phyloP scores from a whole-genome alignment of 2,797 vertebrate genomes.

The Enteromius treurensis region DNA sequence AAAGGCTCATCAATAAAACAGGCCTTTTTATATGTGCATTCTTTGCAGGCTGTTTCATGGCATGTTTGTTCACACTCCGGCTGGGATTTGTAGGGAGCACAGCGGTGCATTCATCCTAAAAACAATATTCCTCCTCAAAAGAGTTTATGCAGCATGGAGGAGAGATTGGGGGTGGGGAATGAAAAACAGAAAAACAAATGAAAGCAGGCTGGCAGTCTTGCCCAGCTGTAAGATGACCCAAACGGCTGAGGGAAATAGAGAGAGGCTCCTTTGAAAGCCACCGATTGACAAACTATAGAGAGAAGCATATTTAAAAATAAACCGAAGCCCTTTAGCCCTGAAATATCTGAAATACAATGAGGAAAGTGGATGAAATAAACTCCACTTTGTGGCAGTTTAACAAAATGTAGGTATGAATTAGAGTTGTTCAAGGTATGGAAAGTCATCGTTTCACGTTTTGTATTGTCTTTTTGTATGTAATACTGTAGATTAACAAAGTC shows the following conservation, averaged over 20 bases:
- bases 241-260: conserved; percentile 31
- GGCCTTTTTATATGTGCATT: conserved; percentile 80
- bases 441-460: background rate
- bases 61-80: conserved; percentile 78
- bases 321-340: conserved; percentile 32
- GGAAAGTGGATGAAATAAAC: background rate
- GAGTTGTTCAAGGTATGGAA: background rate
- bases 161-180: background rate
- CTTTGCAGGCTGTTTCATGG: conserved; percentile 73
- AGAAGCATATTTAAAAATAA: conserved; percentile 38
- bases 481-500: background rate
- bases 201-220: conserved; percentile 46
- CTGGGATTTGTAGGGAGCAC: conserved; percentile 76
- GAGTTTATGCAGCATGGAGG: conserved; percentile 50
- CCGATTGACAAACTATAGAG: conserved; percentile 1
- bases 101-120: conserved; percentile 78
- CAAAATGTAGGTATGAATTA: background rate
- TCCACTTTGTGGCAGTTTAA: background rate
- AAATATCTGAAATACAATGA: conserved; percentile 26
- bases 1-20: conserved; percentile 85
- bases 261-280: background rate
- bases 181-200: conserved; percentile 21
- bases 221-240: conserved; percentile 50
- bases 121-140: conserved; percentile 72
- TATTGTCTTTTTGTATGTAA: background rate